phyloP scores from a whole-genome alignment of 2,797 vertebrate species.

The Pangasius djambal region DNA sequence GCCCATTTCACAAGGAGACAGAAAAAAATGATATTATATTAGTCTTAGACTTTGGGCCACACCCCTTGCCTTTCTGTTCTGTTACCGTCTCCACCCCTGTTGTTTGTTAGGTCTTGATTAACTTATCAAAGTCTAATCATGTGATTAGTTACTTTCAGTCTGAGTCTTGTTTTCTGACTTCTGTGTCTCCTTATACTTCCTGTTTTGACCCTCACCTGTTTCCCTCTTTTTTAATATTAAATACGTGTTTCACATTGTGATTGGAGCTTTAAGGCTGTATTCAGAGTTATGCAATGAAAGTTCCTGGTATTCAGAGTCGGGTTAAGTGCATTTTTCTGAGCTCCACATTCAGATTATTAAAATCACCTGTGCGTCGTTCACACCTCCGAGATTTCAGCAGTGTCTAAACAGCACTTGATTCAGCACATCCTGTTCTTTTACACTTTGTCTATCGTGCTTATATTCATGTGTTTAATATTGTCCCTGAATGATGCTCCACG shows the following conservation, averaged over 20 bases:
- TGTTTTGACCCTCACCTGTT: not conserved
- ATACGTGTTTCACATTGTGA: not conserved
- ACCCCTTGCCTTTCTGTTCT: not conserved
- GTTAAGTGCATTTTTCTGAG: not conserved
- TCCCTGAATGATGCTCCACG: not conserved
- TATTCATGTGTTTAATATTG: not conserved
- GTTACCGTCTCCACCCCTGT: not conserved
- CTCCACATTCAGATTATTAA: not conserved
- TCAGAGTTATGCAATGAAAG: not conserved
- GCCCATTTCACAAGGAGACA: not conserved
- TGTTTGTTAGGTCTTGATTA: not conserved
- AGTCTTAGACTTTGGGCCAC: not conserved
- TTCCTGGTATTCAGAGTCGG: not conserved
- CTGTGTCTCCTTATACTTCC: not conserved
- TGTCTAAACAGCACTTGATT: not conserved
- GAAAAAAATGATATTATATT: not conserved
- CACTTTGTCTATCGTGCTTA: not conserved
- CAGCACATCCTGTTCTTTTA: not conserved
- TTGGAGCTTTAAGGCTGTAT: not conserved
- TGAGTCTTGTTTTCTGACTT: not conserved
- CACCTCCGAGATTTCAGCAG: not conserved
- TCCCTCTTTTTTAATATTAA: not conserved
- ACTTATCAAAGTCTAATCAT: no score
- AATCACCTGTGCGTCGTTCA: not conserved
- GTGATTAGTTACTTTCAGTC: not conserved